Conservation (phyloP, 2,888 invertebrate genomes). For the Agrotis segetum region DNA sequence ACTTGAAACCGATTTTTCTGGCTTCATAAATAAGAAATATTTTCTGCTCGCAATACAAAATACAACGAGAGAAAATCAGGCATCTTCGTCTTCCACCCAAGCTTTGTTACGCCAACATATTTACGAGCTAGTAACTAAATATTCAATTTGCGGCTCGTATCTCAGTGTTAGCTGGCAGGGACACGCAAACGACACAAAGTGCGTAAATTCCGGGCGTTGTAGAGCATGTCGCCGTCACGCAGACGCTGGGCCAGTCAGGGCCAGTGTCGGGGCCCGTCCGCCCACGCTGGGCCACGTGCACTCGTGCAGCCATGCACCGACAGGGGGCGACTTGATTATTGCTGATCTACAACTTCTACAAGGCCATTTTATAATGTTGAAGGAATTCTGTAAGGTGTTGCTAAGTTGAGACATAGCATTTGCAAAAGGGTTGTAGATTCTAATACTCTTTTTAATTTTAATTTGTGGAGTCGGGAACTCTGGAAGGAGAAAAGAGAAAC, state of each 20-base stretch:
- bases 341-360: constrained; percentile 44
- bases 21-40: background rate
- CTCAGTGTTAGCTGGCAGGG: constrained; percentile 63
- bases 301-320: constrained; percentile 77
- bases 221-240: constrained; percentile 54
- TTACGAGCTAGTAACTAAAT: constrained; percentile 58
- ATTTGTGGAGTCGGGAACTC: background rate
- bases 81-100: constrained; percentile 16
- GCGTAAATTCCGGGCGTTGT: constrained; percentile 58
- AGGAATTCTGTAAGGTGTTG: constrained; percentile 12
- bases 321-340: constrained; percentile 60
- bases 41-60: background rate
- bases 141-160: constrained; percentile 65
- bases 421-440: background rate
- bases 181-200: constrained; percentile 60
- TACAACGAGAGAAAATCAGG: constrained; percentile 1
- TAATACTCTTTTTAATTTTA: background rate
- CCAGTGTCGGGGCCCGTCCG: constrained; percentile 76
- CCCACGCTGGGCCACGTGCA: constrained; percentile 83
- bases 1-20: too few species aligned
- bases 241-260: constrained; percentile 36
- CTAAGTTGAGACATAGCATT: background rate
- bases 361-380: constrained; percentile 34
- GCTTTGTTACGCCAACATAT: constrained; percentile 56
- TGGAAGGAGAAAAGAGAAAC: too few species aligned